Evolutionary conservation across 2,797 vertebrate species (phyloP), one percentile per base, ranked within the genome.

Genomic region (Labroides dimidiatus): DNA sequence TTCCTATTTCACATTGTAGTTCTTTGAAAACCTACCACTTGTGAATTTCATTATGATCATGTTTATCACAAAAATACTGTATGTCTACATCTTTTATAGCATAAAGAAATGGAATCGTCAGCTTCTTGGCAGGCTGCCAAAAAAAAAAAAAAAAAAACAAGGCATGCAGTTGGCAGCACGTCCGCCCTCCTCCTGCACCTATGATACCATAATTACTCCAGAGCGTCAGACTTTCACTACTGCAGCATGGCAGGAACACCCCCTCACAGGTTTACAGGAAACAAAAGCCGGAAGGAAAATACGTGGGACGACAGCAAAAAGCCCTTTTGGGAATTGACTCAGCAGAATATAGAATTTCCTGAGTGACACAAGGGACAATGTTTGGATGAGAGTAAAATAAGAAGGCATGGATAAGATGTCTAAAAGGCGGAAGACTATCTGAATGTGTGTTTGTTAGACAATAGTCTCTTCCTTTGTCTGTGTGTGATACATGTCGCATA

Each of bases 181-280:
- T 72, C 50, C 20, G 0, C 60, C 16, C 27, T 10, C 0, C 1
- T n/a, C 41, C n/a, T 44, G 4, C 57, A 79, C 76, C 72, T 75
- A 56, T 62, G 54, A 64, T 56, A 63, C 59, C 27, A 49, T 11
- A 47, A 77, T 59, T 0, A 37, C 42, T 64, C 23, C 64, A 3
- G 1, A 13, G 36, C 20, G 36, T 73, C 61, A 80, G 55, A 80
- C 89, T 92, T 90, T 90, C 85, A 86, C 84, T 88, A 13, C 67
- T 56, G 62, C 60, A 3, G 21, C 4, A 6, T 24, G 27, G 64
- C 43, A 78, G 81, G 52, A 81, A 84, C 78, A 30, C 13, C 64
- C 74, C 54, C 24, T 23, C 21, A 6, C 60, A 71, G 52, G 53
- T 49, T 87, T 84, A 85, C 85, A 89, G 88, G 89, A 90, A 89